A percentile compares a stretch with the other conserved stretches of the same genome.
Evolutionary conservation across 2,888 invertebrate species (phyloP).

Genomic region (Limnephilus marmoratus): DNA sequence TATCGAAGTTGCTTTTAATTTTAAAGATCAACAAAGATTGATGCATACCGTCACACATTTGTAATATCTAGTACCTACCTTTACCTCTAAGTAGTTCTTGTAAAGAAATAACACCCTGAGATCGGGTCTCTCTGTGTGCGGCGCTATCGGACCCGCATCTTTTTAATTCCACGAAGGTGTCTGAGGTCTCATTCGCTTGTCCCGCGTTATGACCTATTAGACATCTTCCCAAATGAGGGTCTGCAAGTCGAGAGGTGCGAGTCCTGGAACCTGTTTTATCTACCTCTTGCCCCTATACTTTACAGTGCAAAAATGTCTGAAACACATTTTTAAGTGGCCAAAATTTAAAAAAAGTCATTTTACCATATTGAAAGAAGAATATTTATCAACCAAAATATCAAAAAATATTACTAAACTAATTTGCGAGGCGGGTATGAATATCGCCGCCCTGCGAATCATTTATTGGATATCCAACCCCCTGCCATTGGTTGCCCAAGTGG

Average conservation of each 20-base stretch:
- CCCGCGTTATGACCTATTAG: constrained; percentile 33
- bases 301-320: background rate
- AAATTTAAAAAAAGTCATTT: background rate
- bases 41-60: too few species aligned
- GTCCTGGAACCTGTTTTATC: constrained; percentile 2
- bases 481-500: too few species aligned
- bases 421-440: too few species aligned
- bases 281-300: background rate
- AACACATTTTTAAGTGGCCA: background rate
- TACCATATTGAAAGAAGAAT: too few species aligned
- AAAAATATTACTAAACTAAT: too few species aligned
- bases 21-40: background rate
- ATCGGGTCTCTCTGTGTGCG: background rate
- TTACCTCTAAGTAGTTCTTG: background rate
- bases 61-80: background rate
- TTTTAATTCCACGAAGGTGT: constrained; percentile 24
- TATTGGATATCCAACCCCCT: too few species aligned
- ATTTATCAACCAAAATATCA: too few species aligned
- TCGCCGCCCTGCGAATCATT: too few species aligned
- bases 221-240: constrained; percentile 34
- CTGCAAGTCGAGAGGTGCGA: background rate
- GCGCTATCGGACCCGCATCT: constrained; percentile 35
- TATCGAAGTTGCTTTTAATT: background rate
- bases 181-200: background rate
- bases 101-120: background rate